Conservation (phyloP, 2,888 invertebrate genomes). For the Campoplex capitator region DNA sequence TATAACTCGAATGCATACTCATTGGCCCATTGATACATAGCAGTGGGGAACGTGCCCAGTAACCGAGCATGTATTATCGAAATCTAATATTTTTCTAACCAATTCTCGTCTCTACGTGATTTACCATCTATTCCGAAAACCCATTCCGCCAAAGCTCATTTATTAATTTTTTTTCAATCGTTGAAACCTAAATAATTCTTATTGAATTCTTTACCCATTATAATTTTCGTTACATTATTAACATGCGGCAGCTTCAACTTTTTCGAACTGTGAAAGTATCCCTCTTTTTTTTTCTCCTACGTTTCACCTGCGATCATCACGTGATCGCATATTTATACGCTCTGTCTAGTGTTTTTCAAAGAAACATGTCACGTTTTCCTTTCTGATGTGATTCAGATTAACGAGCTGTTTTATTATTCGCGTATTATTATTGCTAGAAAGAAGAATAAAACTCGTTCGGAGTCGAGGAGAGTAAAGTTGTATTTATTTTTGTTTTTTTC, state of each 20-base stretch:
- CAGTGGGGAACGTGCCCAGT: conserved; percentile 73
- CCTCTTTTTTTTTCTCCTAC: background rate
- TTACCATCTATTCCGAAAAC: background rate
- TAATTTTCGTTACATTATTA: background rate
- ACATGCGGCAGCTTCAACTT: background rate
- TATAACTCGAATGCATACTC: conserved; percentile 6
- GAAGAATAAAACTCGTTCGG: conserved; percentile 6
- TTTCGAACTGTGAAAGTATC: conserved; percentile 14
- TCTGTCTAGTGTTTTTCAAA: background rate
- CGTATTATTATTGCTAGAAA: background rate
- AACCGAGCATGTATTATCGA: conserved; percentile 72
- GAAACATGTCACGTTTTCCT: background rate
- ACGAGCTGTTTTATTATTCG: background rate
- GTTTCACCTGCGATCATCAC: conserved; percentile 7
- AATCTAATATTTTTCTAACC: conserved; percentile 55
- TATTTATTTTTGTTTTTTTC: conserved; percentile 12
- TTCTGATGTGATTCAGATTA: background rate
- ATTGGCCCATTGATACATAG: conserved; percentile 56
- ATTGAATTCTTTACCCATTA: background rate
- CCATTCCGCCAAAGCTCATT: background rate
- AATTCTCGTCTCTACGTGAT: background rate
- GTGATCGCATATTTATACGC: background rate
- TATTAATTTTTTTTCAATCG: background rate
- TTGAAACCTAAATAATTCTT: background rate
- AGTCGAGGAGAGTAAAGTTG: conserved; percentile 16